These are phyloP conservation scores for Drosophila emarginata DNA, from an alignment of 2,888 invertebrate species.

Conservation along the genomic window DNA sequence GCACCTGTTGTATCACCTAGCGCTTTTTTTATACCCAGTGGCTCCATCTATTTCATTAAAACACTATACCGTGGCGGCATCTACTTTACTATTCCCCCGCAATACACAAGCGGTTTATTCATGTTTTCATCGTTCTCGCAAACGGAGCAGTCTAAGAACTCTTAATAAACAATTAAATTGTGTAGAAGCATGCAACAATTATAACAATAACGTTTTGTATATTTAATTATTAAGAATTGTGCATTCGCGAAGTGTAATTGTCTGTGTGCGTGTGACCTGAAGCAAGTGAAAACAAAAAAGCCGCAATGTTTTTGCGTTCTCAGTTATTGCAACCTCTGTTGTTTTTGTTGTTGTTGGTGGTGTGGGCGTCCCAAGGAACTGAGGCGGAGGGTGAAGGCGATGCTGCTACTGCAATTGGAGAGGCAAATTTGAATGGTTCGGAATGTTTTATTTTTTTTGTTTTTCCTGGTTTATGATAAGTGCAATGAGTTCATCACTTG, in stretches of 20 bases:
- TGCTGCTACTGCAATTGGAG: conserved; percentile 37
- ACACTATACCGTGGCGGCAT: not conserved
- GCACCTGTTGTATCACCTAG: not conserved
- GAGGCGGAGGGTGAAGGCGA: conserved; percentile 31
- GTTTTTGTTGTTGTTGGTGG: conserved; percentile 43
- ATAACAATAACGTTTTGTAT: not conserved
- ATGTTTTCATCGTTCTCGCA: conserved; percentile 2
- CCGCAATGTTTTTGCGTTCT: conserved; percentile 40
- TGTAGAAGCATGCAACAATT: conserved; percentile 6
- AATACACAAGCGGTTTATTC: not conserved
- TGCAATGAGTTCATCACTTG: conserved; percentile 60
- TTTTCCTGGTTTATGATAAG: not conserved
- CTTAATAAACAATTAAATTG: not conserved
- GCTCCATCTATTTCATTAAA: not conserved
- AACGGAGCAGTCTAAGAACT: not conserved
- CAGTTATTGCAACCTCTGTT: conserved; percentile 14
- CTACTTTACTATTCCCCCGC: not conserved
- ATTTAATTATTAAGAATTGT: not conserved
- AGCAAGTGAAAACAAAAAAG: conserved; percentile 34
- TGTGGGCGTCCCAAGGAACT: conserved; percentile 47
- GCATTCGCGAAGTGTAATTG: conserved; percentile 11
- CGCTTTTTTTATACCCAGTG: too few species aligned
- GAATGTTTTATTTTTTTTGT: conserved; percentile 28
- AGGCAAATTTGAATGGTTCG: conserved; percentile 59
- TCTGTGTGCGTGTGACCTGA: conserved; percentile 11